Conservation (phyloP, 1,140 invertebrate genomes). For the Eumaeus atala region DNA sequence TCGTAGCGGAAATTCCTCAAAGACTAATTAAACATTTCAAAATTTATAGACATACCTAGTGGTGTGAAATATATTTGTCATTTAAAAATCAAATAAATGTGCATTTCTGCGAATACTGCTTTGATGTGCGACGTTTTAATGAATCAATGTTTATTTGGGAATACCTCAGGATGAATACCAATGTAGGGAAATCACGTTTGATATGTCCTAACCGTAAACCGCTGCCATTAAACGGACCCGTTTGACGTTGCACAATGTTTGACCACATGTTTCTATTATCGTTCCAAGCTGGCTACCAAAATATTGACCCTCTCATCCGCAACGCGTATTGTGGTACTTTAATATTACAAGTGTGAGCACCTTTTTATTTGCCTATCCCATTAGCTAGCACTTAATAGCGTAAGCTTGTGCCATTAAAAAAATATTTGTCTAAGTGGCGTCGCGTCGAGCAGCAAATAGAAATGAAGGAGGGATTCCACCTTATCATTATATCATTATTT, state of each 20-base stretch:
- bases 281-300: constrained; percentile 64
- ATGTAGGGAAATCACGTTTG: constrained; percentile 23
- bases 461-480: constrained; percentile 34
- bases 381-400: constrained; percentile 54
- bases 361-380: constrained; percentile 58
- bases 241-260: constrained; percentile 60
- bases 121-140: constrained; percentile 40
- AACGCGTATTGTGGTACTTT: constrained; percentile 51
- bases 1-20: no score
- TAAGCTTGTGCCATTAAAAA: constrained; percentile 51
- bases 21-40: no score
- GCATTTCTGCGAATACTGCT: constrained; percentile 49
- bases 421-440: constrained; percentile 52
- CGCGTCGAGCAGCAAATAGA: constrained; percentile 34
- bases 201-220: constrained; percentile 39
- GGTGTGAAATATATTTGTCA: constrained; percentile 16
- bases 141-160: no score
- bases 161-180: no score
- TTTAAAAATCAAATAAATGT: constrained; percentile 27
- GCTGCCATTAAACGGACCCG: constrained; percentile 41
- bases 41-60: no score
- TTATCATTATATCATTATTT: constrained; percentile 42
- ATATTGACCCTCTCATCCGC: constrained; percentile 68
- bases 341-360: constrained; percentile 55
- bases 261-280: constrained; percentile 61